Base-by-base conservation (phyloP, 2,113 vertebrate genomes). In the Odocoileus hemionus region DNA sequence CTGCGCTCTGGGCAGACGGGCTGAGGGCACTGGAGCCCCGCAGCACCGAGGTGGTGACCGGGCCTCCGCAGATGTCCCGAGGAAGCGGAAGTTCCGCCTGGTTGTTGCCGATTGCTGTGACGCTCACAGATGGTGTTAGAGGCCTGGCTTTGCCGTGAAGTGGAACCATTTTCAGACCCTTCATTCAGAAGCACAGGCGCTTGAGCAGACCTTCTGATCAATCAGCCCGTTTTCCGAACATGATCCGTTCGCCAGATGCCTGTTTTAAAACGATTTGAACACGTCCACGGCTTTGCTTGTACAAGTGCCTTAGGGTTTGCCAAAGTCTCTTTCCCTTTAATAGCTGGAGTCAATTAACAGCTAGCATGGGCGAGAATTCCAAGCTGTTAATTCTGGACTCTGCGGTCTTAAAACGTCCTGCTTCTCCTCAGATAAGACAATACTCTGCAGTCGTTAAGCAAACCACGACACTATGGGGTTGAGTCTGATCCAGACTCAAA, bases 351-450 rank as follows among this genome's bases (percentile, higher is more conserved):
- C 39, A 82, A 55, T 91, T 95, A 97, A 97, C 96, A 97, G 30
- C 39, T 87, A 93, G 94, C 96, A 52, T 0, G 0, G 93, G 86
- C n/a, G 89, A 70, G 96, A 98, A 97, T 97, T 97, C 97, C 93
- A 98, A 61, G 5, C 96, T 97, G 93, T 97, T 98, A 96, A 96
- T 98, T 98, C 92, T 93, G 92, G 97, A 85, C 97, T 98, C 97
- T 96, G 97, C 85, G 96, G 97, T 96, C 97, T 97, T 97, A 97
- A 78, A 97, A 96, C 9, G 89, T 55, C 92, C 95, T 4, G 19
- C 87, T 97, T 93, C 96, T 96, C 97, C 95, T 96, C 96, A 88
- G 96, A 87, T 84, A n/a, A 98, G 96, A 96, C 33, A 47, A 94
- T 84, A 82, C 76, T 98, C 96, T 95, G 39, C 92, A 96, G 95